Base-by-base conservation (phyloP, 2,888 invertebrate genomes). In the Heliconius hortense region DNA sequence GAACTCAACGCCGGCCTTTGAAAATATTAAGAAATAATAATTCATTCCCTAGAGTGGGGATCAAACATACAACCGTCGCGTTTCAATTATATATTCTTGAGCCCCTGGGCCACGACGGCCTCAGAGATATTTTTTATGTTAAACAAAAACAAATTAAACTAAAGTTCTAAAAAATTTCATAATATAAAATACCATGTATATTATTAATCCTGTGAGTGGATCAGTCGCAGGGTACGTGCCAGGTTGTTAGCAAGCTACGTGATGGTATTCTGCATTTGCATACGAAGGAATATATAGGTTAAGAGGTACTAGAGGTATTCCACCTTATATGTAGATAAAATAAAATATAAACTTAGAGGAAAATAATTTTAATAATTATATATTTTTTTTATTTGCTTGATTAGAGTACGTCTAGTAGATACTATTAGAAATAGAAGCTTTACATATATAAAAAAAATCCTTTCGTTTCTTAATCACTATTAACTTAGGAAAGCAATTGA, bases 201-300 rank as follows among this genome's bases (percentile, higher is more conserved):
- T 74, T 71, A 70, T 74, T 71, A 71, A 74, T 74, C 56, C 60
- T 48, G 71, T 68, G 66, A 64, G 74, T 73, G 69, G 67, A 75
- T 75, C 75, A 75, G 43, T 62, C 60, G 60, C 31, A n/a, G 31
- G 73, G 70, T 72, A 76, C 76, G 75, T 64, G 75, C 73, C 70
- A 70, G 35, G 56, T 63, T 53, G 35, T 63, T 26, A 35, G 73
- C 71, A 48, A 39, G 72, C 71, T 75, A 80, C 80, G 80, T 80
- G 80, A 77, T 39, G 77, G 80, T 62, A 79, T 80, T 78, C 72
- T n/a, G 77, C 60, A 72, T 74, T 59, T 60, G 35, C 59, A 39
- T 71, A 35, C 18, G 35, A 39, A 56, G 70, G 70, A 59, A 71
- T 71, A 76, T 71, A 73, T 67, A 60, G 64, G 73, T 60, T 64